Evolutionary conservation across 2,888 invertebrate genomes (phyloP).

Genomic region (Volucella bombylans): DNA sequence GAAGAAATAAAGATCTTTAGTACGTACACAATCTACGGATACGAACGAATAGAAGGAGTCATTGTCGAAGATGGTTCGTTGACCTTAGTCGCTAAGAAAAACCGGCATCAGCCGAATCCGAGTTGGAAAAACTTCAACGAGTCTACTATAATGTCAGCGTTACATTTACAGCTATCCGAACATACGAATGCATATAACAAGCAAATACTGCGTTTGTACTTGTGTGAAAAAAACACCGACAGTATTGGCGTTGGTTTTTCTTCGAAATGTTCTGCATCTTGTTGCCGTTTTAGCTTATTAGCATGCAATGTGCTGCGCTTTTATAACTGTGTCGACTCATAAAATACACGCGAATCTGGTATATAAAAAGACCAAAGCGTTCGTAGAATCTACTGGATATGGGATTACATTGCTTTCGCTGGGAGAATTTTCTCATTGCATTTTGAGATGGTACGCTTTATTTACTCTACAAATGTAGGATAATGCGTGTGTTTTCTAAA

Average conservation of each 20-base stretch:
- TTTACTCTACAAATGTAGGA: constrained; percentile 62
- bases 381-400: constrained; percentile 23
- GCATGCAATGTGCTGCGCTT: constrained; percentile 62
- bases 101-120: constrained; percentile 57
- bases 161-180: constrained; percentile 36
- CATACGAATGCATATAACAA: constrained; percentile 1
- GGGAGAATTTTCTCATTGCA: constrained; percentile 51
- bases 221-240: constrained; percentile 56
- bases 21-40: not conserved
- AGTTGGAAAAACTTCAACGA: constrained; percentile 49
- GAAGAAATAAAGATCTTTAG: constrained; percentile 32
- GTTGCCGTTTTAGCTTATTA: constrained; percentile 58
- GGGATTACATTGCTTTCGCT: constrained; percentile 10
- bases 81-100: constrained; percentile 61
- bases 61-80: constrained; percentile 62
- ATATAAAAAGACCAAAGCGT: constrained; percentile 52
- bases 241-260: constrained; percentile 33
- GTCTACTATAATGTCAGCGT: constrained; percentile 54
- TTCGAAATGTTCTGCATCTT: constrained; percentile 53
- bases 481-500: constrained; percentile 71
- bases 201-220: constrained; percentile 32
- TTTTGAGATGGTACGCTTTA: constrained; percentile 33
- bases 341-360: constrained; percentile 41
- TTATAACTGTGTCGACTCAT: constrained; percentile 61
- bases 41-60: constrained; percentile 29